Conservation (phyloP, 2,888 invertebrate genomes). For the Hanleya hanleyi region DNA sequence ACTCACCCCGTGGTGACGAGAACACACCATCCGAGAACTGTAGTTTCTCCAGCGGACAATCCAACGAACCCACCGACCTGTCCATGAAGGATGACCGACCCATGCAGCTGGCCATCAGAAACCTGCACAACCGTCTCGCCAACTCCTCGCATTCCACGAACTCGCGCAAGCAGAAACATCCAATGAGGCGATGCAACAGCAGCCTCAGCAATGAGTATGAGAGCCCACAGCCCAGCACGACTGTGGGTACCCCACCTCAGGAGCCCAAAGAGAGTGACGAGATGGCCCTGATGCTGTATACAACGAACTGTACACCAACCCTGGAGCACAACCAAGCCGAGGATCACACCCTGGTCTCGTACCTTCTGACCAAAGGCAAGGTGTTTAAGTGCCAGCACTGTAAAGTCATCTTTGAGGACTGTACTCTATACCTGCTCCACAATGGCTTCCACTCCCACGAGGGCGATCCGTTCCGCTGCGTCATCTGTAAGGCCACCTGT, state of each 20-base stretch:
- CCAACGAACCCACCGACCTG: slow-evolving; percentile 1
- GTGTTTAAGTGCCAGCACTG: slow-evolving; percentile 66
- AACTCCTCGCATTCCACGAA: slow-evolving; percentile 45
- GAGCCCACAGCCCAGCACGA: not conserved
- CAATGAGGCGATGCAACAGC: slow-evolving; percentile 59
- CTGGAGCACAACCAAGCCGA: slow-evolving; percentile 35
- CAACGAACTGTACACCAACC: not conserved
- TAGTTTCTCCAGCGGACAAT: slow-evolving; percentile 52
- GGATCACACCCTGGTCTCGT: slow-evolving; percentile 56
- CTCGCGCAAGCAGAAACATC: slow-evolving; percentile 63
- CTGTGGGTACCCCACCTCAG: not conserved
- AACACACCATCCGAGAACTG: slow-evolving; percentile 51
- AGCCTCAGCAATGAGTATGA: slow-evolving; percentile 40
- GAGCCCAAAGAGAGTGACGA: not conserved
- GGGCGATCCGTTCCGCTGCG: slow-evolving; percentile 63
- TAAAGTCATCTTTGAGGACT: slow-evolving; percentile 66
- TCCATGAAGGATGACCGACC: not conserved
- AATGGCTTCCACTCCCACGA: slow-evolving; percentile 67
- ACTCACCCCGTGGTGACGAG: slow-evolving; percentile 11
- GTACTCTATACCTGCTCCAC: slow-evolving; percentile 63
- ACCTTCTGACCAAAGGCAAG: slow-evolving; percentile 58
- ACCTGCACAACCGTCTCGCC: slow-evolving; percentile 42
- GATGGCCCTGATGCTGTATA: not conserved
- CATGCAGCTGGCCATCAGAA: not conserved
- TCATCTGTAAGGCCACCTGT: slow-evolving; percentile 59